phyloP scores from a whole-genome alignment of 2,888 invertebrate species.

The Euzetes globulus region DNA sequence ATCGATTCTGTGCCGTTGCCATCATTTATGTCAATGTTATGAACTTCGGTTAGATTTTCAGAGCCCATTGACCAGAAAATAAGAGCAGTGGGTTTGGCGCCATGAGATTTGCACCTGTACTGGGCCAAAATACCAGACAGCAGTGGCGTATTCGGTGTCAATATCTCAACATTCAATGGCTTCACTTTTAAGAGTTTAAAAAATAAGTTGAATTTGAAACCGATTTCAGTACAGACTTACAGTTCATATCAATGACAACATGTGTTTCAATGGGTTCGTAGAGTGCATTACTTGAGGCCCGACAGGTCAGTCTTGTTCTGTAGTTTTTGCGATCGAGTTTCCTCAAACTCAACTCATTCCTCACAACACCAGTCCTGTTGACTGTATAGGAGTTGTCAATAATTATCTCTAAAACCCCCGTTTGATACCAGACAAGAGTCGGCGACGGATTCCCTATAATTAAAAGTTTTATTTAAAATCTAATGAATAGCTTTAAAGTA shows the following conservation, averaged over 20 bases:
- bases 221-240: conserved; percentile 36
- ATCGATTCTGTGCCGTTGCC: conserved; percentile 42
- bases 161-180: conserved; percentile 38
- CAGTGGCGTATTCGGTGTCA: conserved; percentile 36
- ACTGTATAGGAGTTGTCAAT: conserved; percentile 40
- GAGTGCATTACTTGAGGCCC: conserved; percentile 40
- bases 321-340: conserved; percentile 38
- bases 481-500: conserved; percentile 44
- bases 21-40: conserved; percentile 38
- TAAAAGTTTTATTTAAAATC: not conserved
- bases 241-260: conserved; percentile 40
- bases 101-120: conserved; percentile 39
- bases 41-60: not conserved
- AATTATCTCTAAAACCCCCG: conserved; percentile 15
- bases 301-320: conserved; percentile 40
- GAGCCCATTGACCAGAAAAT: conserved; percentile 40
- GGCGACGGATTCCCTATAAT: conserved; percentile 40
- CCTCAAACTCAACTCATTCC: conserved; percentile 39
- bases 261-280: conserved; percentile 36
- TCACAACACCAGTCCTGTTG: conserved; percentile 37
- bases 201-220: not conserved
- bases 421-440: conserved; percentile 38
- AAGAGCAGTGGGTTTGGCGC: conserved; percentile 39
- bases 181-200: conserved; percentile 34
- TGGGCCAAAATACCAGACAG: conserved; percentile 37